Evolutionary conservation across 2,113 vertebrate genomes (phyloP).

Genomic region (Cricetomys ansorgei): DNA sequence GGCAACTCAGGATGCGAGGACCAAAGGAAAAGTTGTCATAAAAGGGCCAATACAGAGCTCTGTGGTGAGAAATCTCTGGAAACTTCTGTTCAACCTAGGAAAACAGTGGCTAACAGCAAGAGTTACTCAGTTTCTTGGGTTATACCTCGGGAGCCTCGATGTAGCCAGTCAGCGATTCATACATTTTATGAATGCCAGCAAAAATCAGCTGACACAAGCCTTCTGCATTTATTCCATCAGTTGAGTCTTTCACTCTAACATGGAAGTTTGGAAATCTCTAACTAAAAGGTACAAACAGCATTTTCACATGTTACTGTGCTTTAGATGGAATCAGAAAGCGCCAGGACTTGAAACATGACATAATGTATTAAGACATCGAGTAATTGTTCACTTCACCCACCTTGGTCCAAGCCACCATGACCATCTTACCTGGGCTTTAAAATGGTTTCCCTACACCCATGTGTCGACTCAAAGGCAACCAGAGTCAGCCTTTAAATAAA

Average conservation of each 20-base stretch:
- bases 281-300: not conserved
- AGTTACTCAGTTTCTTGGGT: not conserved
- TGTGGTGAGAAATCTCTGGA: not conserved
- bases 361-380: not conserved
- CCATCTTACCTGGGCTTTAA: not conserved
- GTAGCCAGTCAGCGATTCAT: not conserved
- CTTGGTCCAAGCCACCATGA: not conserved
- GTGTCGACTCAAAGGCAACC: not conserved
- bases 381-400: not conserved
- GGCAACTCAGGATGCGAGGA: not conserved
- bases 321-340: not conserved
- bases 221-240: constrained; percentile 15
- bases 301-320: constrained; percentile 23
- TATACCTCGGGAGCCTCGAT: not conserved
- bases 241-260: constrained; percentile 26
- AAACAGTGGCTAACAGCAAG: not conserved
- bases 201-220: not conserved
- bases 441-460: not conserved
- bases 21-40: not conserved
- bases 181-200: constrained; percentile 11
- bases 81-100: not conserved
- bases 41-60: not conserved
- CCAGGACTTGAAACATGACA: not conserved
- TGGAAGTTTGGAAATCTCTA: constrained; percentile 17
- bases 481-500: not conserved